phyloP scores from a whole-genome alignment of 2,797 vertebrate genomes.

The Melanogrammus aeglefinus region DNA sequence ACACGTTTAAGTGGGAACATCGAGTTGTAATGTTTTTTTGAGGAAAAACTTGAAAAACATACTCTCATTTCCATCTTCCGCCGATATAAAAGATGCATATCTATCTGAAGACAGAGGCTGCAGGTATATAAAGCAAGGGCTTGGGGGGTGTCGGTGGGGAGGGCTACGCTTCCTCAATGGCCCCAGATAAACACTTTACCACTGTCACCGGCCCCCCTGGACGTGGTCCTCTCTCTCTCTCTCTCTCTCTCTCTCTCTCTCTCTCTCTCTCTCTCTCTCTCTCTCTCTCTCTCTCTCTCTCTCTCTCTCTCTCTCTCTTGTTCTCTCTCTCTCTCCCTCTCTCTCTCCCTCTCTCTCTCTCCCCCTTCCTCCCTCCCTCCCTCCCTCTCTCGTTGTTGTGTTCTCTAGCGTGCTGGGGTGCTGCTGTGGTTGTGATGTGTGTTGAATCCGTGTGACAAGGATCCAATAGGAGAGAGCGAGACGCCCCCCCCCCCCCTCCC shows the following conservation, averaged over 20 bases:
- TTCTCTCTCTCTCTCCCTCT: too few species aligned
- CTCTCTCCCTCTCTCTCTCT: too few species aligned
- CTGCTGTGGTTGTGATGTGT: conserved; percentile 45
- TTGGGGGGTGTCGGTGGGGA: conserved; percentile 30
- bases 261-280: too few species aligned
- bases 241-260: too few species aligned
- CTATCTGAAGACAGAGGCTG: too few species aligned
- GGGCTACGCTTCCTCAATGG: conserved; percentile 57
- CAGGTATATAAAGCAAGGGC: too few species aligned
- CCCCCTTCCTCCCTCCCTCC: too few species aligned
- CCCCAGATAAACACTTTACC: conserved; percentile 62
- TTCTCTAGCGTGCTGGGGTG: conserved; percentile 24
- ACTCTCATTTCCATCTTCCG: background rate
- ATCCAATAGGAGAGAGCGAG: conserved; percentile 49
- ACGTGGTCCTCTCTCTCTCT: conserved; percentile 17
- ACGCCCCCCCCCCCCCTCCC: conserved; percentile 52
- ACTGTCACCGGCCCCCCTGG: conserved; percentile 57
- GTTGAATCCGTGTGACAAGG: conserved; percentile 76
- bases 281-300: too few species aligned
- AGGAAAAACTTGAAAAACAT: too few species aligned
- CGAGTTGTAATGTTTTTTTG: too few species aligned
- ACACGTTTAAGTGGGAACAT: too few species aligned
- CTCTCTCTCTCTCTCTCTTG: too few species aligned
- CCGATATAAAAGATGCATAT: background rate
- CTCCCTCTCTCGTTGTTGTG: conserved; percentile 19